Conservation (phyloP, 2,113 vertebrate genomes). For the Otolemur garnettii region DNA sequence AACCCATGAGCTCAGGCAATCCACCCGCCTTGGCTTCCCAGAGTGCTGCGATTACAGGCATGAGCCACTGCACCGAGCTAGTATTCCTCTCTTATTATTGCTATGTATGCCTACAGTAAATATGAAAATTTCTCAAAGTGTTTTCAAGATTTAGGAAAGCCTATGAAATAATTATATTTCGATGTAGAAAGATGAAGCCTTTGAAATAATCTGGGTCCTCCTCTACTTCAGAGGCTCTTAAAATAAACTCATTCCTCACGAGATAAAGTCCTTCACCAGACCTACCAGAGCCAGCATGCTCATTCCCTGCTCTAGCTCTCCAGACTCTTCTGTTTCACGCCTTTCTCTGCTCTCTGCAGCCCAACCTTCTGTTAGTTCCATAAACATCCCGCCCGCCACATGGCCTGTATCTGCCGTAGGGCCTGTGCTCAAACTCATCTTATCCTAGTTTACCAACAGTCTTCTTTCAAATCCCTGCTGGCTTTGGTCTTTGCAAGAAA, state of each 20-base stretch:
- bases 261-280: constrained; percentile 46
- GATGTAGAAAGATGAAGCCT: background rate
- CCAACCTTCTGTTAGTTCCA: background rate
- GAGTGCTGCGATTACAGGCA: too few relatives aligned
- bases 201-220: constrained; percentile 30
- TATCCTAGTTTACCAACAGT: background rate
- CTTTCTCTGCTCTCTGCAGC: background rate
- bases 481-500: background rate
- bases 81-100: background rate
- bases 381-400: background rate
- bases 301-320: background rate
- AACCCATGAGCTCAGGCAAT: too few relatives aligned
- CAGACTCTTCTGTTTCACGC: background rate
- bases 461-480: background rate
- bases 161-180: background rate
- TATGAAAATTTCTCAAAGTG: background rate
- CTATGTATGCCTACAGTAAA: background rate
- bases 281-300: background rate
- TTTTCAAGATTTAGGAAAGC: background rate
- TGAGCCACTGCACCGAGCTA: background rate
- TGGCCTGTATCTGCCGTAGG: background rate
- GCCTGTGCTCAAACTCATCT: background rate
- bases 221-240: background rate
- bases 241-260: constrained; percentile 27
- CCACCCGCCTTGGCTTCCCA: too few relatives aligned